Conservation (phyloP, 2,113 vertebrate species). For the Phoenicopterus ruber region DNA sequence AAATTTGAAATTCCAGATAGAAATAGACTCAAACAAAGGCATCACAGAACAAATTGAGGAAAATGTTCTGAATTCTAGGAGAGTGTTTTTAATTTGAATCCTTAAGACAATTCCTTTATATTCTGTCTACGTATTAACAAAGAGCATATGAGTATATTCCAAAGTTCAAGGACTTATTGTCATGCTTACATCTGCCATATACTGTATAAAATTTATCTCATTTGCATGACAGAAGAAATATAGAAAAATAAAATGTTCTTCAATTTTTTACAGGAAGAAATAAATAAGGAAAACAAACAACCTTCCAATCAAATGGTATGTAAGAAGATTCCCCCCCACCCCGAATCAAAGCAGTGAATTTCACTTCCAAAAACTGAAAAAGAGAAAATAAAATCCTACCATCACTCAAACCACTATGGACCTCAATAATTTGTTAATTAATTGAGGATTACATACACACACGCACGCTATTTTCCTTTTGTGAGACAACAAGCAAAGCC, state of each 20-base stretch:
- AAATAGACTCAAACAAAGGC: not conserved
- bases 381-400: slow-evolving; percentile 26
- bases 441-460: slow-evolving; percentile 42
- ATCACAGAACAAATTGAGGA: not conserved
- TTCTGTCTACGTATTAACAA: not conserved
- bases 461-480: not conserved
- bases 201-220: not conserved
- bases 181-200: not conserved
- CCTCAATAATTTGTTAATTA: slow-evolving; percentile 67
- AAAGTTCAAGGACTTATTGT: not conserved
- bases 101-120: not conserved
- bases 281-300: slow-evolving; percentile 29
- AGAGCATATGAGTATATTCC: not conserved
- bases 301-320: not conserved
- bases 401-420: slow-evolving; percentile 11
- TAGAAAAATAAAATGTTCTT: not conserved
- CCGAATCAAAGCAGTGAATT: not conserved
- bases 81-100: not conserved
- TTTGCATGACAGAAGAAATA: slow-evolving; percentile 2
- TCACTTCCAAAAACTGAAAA: not conserved
- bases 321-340: not conserved
- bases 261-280: not conserved
- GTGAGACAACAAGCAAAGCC: slow-evolving; percentile 50
- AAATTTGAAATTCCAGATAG: not conserved
- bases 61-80: not conserved